Conservation (phyloP, 1,140 invertebrate genomes). For the Lordiphosa mommai region DNA sequence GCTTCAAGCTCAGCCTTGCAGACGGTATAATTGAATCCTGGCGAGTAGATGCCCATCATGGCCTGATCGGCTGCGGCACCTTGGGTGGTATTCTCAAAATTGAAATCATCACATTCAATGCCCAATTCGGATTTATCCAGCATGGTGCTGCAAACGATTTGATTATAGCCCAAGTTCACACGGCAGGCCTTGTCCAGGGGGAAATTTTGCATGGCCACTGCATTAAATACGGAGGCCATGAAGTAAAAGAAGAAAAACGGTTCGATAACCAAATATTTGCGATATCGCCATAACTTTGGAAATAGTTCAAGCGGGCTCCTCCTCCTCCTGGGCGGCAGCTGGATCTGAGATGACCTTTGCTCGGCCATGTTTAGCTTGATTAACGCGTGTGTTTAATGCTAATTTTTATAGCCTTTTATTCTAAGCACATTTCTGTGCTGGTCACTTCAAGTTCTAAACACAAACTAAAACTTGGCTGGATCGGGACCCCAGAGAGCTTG, state of each 20-base stretch:
- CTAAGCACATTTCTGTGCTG: slow-evolving; percentile 44
- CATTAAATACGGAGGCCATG: slow-evolving; percentile 80
- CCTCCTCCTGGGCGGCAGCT: background rate
- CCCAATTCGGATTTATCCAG: slow-evolving; percentile 71
- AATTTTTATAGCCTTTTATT: slow-evolving; percentile 6
- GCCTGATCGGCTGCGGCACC: slow-evolving; percentile 32
- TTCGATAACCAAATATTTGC: slow-evolving; percentile 79
- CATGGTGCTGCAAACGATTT: slow-evolving; percentile 83
- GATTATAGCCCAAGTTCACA: slow-evolving; percentile 82
- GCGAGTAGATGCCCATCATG: slow-evolving; percentile 25
- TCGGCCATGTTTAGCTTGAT: slow-evolving; percentile 28
- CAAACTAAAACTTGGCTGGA: slow-evolving; percentile 39
- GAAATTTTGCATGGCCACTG: slow-evolving; percentile 81
- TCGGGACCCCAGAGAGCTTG: slow-evolving; percentile 17
- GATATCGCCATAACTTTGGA: slow-evolving; percentile 66
- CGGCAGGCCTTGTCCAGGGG: slow-evolving; percentile 83
- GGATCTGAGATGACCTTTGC: slow-evolving; percentile 27
- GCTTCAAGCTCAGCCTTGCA: slow-evolving; percentile 80
- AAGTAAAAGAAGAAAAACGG: slow-evolving; percentile 81
- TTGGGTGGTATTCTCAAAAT: slow-evolving; percentile 74
- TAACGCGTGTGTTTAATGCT: slow-evolving; percentile 7
- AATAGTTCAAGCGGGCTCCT: slow-evolving; percentile 52
- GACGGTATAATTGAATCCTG: slow-evolving; percentile 63
- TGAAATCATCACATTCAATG: slow-evolving; percentile 68
- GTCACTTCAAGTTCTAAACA: slow-evolving; percentile 63